Percentiles rank a stretch among this genome's conserved stretches.
These are phyloP conservation scores for Aporophyla nigra DNA, from an alignment of 2,888 invertebrate genomes.

Conservation along the genomic window DNA sequence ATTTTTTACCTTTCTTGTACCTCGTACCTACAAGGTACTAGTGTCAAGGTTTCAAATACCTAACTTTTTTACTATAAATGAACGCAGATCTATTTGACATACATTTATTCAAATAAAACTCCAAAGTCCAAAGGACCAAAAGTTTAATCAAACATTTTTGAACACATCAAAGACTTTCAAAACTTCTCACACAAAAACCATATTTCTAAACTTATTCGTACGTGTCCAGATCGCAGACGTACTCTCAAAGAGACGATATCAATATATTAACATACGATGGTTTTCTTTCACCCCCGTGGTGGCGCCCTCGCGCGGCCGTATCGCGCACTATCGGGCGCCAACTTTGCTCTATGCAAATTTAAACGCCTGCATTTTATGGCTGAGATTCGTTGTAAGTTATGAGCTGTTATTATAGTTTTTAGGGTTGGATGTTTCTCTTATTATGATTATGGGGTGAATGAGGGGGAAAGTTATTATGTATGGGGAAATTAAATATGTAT, in stretches of 20 bases:
- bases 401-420: constrained; percentile 67
- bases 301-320: constrained; percentile 59
- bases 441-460: constrained; percentile 56
- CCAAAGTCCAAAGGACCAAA: constrained; percentile 32
- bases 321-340: constrained; percentile 72
- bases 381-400: constrained; percentile 70
- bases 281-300: constrained; percentile 66
- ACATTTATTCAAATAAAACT: constrained; percentile 39
- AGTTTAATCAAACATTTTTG: constrained; percentile 56
- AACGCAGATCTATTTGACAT: not conserved
- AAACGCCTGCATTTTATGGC: constrained; percentile 81
- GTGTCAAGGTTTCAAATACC: not conserved
- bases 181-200: constrained; percentile 64
- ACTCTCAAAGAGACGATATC: constrained; percentile 66
- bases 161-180: constrained; percentile 54
- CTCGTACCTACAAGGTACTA: not conserved
- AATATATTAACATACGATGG: constrained; percentile 77
- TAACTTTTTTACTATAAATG: not conserved
- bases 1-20: not conserved
- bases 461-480: constrained; percentile 34
- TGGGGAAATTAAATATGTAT: constrained; percentile 51
- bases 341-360: constrained; percentile 81
- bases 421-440: constrained; percentile 61
- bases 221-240: constrained; percentile 64
- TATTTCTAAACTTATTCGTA: constrained; percentile 64